These are phyloP conservation scores for Drosophila pruinosa DNA, from an alignment of 1,140 invertebrate species.

Conservation along the genomic window DNA sequence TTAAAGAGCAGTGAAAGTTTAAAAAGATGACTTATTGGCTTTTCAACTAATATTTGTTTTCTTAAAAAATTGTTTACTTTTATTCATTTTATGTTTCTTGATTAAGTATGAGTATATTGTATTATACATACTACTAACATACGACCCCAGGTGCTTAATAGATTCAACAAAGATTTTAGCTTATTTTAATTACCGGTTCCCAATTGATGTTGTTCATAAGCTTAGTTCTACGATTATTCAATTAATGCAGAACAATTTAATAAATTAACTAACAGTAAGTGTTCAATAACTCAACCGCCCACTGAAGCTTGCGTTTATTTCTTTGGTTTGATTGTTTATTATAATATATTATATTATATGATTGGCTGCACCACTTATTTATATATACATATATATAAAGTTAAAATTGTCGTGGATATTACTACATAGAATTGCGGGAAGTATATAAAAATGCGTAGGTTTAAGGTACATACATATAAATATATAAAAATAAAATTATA, in stretches of 20 bases:
- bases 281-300: slow-evolving; percentile 49
- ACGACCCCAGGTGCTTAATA: slow-evolving; percentile 66
- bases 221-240: neutral
- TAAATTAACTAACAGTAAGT: slow-evolving; percentile 69
- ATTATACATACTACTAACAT: neutral
- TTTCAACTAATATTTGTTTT: slow-evolving; percentile 27
- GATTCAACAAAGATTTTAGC: slow-evolving; percentile 15
- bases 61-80: slow-evolving; percentile 12
- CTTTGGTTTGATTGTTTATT: neutral
- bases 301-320: slow-evolving; percentile 4
- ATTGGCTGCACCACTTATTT: too few relatives aligned
- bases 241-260: slow-evolving; percentile 10
- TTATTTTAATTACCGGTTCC: neutral
- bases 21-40: slow-evolving; percentile 36
- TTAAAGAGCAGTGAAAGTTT: slow-evolving; percentile 42
- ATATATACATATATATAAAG: slow-evolving; percentile 14
- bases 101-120: neutral
- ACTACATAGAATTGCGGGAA: slow-evolving; percentile 13
- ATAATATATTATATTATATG: too few relatives aligned
- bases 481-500: slow-evolving; percentile 29
- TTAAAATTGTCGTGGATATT: slow-evolving; percentile 7
- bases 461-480: slow-evolving; percentile 61
- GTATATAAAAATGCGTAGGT: slow-evolving; percentile 54
- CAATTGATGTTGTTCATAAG: neutral
- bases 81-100: neutral